Percentiles rank a stretch among this genome's conserved stretches.
Conservation (phyloP, 2,113 vertebrate genomes). For the Poeciliopsis retropinna region DNA sequence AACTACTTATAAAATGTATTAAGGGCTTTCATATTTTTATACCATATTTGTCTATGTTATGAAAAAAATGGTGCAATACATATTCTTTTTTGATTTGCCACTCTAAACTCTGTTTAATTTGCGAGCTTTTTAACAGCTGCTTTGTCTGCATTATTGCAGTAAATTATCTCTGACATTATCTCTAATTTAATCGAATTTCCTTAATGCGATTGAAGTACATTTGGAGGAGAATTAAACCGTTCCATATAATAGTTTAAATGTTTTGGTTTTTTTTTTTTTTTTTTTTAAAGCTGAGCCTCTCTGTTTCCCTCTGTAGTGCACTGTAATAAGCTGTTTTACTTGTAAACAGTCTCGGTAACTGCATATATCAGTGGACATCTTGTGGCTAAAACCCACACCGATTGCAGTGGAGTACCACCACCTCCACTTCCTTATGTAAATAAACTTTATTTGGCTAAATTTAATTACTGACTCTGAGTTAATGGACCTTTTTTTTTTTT, state of each 20-base stretch:
- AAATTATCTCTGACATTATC: neutral
- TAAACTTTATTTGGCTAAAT: neutral
- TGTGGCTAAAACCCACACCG: neutral
- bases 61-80: neutral
- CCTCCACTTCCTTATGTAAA: neutral
- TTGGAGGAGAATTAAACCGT: neutral
- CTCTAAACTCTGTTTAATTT: neutral
- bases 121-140: neutral
- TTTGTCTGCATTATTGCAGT: no score
- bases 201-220: neutral
- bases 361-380: neutral
- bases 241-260: neutral
- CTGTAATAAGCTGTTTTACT: no score
- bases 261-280: neutral
- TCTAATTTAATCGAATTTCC: neutral
- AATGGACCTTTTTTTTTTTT: neutral
- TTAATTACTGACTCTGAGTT: neutral
- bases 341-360: neutral
- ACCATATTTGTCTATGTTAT: neutral
- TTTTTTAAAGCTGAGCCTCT: neutral
- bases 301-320: neutral
- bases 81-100: neutral
- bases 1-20: neutral
- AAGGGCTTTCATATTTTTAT: rapidly evolving
- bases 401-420: neutral